A percentile compares a stretch with the other conserved stretches of the same genome.
These are phyloP conservation scores for Microcebus griseorufus DNA, from an alignment of 2,113 vertebrate species.

Conservation along the genomic window DNA sequence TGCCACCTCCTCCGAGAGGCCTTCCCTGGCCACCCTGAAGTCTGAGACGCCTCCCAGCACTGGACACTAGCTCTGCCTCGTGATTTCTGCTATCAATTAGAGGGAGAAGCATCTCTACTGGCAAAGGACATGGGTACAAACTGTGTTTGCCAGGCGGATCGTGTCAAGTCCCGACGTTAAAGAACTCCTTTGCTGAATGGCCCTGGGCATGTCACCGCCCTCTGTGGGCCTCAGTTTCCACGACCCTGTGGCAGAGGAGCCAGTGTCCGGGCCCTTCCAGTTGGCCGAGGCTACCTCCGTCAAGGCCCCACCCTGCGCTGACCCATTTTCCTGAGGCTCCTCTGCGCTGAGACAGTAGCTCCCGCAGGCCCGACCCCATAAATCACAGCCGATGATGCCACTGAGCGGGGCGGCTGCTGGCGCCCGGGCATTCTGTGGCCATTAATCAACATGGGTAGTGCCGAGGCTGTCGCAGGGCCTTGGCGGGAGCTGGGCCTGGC, in stretches of 20 bases:
- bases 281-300: neutral
- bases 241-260: neutral
- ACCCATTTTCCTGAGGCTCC: constrained; percentile 59
- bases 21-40: neutral
- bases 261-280: neutral
- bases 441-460: constrained; percentile 36
- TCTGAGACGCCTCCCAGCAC: neutral
- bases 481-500: neutral
- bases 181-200: neutral
- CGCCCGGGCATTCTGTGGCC: neutral
- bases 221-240: neutral
- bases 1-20: neutral
- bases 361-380: constrained; percentile 44
- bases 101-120: neutral
- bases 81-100: neutral
- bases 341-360: constrained; percentile 52
- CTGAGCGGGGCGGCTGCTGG: neutral
- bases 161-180: neutral
- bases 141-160: neutral
- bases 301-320: neutral
- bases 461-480: neutral
- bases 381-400: constrained; percentile 65
- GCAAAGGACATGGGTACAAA: neutral
- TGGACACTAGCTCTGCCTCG: neutral
- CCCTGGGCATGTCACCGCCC: neutral